phyloP scores from a whole-genome alignment of 2,113 vertebrate genomes.

The Buteo buteo region DNA sequence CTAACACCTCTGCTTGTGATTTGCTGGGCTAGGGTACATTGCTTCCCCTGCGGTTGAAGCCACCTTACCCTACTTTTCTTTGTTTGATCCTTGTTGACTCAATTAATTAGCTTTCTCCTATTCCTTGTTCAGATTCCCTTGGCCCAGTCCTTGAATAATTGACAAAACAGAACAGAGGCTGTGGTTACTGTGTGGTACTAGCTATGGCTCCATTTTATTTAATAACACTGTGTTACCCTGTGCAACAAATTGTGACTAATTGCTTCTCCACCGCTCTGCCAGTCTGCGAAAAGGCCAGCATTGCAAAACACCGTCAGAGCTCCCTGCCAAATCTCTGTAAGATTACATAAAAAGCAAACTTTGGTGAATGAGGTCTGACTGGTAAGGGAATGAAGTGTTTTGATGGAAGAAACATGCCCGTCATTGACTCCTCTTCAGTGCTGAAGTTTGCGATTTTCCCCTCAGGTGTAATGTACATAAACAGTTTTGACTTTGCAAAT shows the following conservation, averaged over 20 bases:
- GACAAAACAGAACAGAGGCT: not conserved
- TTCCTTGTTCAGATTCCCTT: not conserved
- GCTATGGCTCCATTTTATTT: not conserved
- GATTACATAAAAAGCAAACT: not conserved
- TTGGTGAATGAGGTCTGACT: not conserved
- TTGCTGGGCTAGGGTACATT: not conserved
- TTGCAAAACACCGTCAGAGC: not conserved
- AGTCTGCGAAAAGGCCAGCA: not conserved
- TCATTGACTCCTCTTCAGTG: not conserved
- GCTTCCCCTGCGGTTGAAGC: not conserved
- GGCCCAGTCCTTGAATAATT: not conserved
- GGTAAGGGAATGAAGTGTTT: not conserved
- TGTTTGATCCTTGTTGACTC: not conserved
- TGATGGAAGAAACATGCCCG: not conserved
- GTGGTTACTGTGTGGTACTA: not conserved
- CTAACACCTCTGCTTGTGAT: not conserved
- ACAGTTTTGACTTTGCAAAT: not conserved
- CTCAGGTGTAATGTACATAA: not conserved
- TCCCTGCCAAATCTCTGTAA: accelerated
- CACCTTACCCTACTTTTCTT: not conserved
- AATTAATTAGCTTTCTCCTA: not conserved
- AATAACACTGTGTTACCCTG: not conserved
- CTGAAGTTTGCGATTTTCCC: not conserved
- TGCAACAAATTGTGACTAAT: not conserved
- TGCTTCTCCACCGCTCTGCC: not conserved